Evolutionary conservation across 2,113 vertebrate genomes (phyloP), one percentile per base, ranked within the genome.

Genomic region (Syngnathus typhle): DNA sequence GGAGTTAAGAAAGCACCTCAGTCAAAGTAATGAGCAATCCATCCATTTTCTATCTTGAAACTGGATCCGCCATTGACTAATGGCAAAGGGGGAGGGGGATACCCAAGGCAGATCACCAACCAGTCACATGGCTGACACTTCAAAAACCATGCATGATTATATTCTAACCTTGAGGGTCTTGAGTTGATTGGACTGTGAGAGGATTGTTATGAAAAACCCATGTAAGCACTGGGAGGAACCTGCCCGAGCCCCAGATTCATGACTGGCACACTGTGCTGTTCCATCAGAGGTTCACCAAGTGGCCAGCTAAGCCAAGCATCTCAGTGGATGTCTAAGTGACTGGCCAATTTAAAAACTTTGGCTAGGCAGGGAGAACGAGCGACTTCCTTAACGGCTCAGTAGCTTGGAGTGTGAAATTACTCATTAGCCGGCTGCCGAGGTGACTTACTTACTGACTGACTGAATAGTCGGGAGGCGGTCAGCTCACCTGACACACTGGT

Each of bases 211-310:
- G 27, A 27, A 27, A 27, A 27, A 27, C 27, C 27, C 27, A 32
- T 32, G 27, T 32, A 32, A 32, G 27, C 27, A 32, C 27, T 32
- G 27, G 27, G 27, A 32, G 27, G 27, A 32, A 32, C 27, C 27
- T 32, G 27, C 27, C 27, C 3, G 27, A 32, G 27, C 27, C 27
- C 27, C 27, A 32, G 27, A 32, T 32, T 32, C 27, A 32, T 32
- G 60, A 65, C 23, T 69, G 23, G 55, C 58, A 58, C 64, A 61
- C 39, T 62, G 65, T n/a, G 69, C 44, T 65, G 62, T 64, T 68
- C 21, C 38, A 52, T 65, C 64, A 43, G 54, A 64, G 52, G 32
- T 54, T 52, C 27, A 49, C 49, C 23, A 61, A 47, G 65, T 69
- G 36, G n/a, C 39, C 60, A 32, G 46, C 44, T 64, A 18, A 19